Evolutionary conservation across 2,888 invertebrate species (phyloP), one percentile per base, ranked within the genome.

Genomic region (Drosophila phalerata): DNA sequence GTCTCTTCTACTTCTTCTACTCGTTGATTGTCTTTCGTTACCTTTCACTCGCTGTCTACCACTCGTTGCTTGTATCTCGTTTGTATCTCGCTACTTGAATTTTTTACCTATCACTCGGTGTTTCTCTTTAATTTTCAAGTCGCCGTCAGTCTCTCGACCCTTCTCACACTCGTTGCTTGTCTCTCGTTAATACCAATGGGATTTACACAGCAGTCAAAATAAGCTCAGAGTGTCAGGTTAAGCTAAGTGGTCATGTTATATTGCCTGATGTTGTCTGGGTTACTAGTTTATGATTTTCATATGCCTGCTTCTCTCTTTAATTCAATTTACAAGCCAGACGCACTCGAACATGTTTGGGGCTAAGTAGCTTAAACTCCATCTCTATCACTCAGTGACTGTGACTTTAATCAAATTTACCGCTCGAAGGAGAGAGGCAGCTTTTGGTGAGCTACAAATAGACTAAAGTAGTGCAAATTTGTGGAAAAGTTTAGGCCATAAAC

Each of bases 361-460:
- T 52, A 45, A 72, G 60, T 25, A 47, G 56, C 67, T 68, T 51
- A 34, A 47, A 56, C 30, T 34, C 42, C 38, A 56, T 43, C 48
- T 60, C 55, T 60, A 55, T 40, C 30, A 17, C 22, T 19, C 34
- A 37, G 17, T n/a, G 48, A 15, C 38, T 37, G 22, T 56, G 19
- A 53, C 42, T 56, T 48, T 62, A 69, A 73, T 75, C 66, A 74
- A 73, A 66, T 74, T 67, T 61, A 53, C 11, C 48, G 62, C 42
- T 55, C 30, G 22, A 34, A 25, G 43, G 22, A 5, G n/a, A 1
- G 34, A 9, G 43, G 22, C 22, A 38, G 42, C 8, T 1, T 10
- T 17, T 17, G 10, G 40, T 9, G 17, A 40, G 17, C 15, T n/a
- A 37, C 43, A 34, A 55, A 55, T 61, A 40, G 40, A 38, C 15